Conservation (phyloP, 2,888 invertebrate genomes). For the Myopa testacea region DNA sequence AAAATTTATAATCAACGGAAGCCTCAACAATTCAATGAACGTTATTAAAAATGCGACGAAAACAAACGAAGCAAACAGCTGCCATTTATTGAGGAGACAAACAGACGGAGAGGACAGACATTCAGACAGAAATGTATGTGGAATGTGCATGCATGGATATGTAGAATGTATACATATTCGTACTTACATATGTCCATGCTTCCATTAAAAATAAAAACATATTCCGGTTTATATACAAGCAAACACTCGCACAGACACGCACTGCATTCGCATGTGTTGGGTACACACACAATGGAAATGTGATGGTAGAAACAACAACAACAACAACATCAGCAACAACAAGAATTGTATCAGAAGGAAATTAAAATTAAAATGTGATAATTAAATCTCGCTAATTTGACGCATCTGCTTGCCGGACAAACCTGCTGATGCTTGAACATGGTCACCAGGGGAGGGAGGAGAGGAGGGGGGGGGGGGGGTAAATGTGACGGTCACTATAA, state of each 20-base stretch:
- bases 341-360: constrained; percentile 11
- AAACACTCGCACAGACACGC: not conserved
- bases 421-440: not conserved
- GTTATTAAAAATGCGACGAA: not conserved
- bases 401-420: not conserved
- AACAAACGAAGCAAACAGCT: not conserved
- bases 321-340: constrained; percentile 22
- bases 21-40: constrained; percentile 22
- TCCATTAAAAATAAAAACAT: not conserved
- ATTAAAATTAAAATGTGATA: constrained; percentile 36
- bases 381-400: constrained; percentile 36
- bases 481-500: too few relatives aligned
- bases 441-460: not conserved
- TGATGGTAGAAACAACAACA: not conserved
- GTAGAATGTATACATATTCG: too few relatives aligned
- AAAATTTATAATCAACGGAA: not conserved
- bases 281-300: constrained; percentile 9
- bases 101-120: constrained; percentile 12
- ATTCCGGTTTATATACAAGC: not conserved
- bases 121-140: not conserved
- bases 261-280: constrained; percentile 32
- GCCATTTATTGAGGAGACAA: not conserved
- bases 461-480: too few relatives aligned
- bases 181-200: not conserved
- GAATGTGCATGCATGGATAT: too few relatives aligned